Evolutionary conservation across 2,113 vertebrate genomes (phyloP).

Genomic region (Megaceryle maxima): DNA sequence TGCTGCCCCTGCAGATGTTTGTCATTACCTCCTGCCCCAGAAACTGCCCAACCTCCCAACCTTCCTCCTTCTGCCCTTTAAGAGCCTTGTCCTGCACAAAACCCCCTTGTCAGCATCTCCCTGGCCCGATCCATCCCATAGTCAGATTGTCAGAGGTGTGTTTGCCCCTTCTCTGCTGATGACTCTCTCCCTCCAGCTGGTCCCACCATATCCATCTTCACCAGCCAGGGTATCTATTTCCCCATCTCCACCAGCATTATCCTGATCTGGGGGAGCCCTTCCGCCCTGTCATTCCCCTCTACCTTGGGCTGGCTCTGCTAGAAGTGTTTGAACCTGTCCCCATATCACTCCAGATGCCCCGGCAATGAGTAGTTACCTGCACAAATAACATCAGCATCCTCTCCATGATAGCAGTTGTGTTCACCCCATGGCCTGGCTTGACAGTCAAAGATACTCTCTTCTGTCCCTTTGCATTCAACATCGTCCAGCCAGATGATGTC

Average conservation of each 20-base stretch:
- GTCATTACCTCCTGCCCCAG: rapidly evolving
- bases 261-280: not conserved
- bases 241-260: not conserved
- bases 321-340: not conserved
- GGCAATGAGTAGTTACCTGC: not conserved
- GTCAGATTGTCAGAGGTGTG: not conserved
- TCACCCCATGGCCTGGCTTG: not conserved
- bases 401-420: not conserved
- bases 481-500: constrained; percentile 8
- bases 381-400: not conserved
- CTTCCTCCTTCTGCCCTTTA: not conserved
- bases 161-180: not conserved
- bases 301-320: not conserved
- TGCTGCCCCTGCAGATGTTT: rapidly evolving
- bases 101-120: not conserved
- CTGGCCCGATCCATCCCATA: not conserved
- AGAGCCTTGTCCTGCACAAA: not conserved
- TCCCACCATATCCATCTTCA: not conserved
- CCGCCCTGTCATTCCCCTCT: not conserved
- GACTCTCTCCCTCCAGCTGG: not conserved
- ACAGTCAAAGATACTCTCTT: not conserved
- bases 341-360: no score
- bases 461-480: not conserved
- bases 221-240: not conserved
- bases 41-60: not conserved